Conservation (phyloP, 1,140 invertebrate genomes). For the Nylanderia fulva region DNA sequence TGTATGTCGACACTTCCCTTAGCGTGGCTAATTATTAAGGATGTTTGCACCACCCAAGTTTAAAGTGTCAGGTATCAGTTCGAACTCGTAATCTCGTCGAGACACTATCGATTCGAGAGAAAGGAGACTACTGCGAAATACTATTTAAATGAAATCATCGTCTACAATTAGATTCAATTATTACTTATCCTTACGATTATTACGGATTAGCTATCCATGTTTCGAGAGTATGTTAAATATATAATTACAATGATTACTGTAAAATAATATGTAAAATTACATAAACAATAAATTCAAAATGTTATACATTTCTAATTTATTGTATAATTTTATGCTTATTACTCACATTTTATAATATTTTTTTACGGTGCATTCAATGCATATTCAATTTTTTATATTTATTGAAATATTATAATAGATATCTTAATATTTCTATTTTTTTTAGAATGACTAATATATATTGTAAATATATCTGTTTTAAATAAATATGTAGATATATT, state of each 20-base stretch:
- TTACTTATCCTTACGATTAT: constrained; percentile 32
- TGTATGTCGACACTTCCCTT: constrained; percentile 66
- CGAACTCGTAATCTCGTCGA: neutral
- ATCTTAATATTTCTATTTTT: constrained; percentile 9
- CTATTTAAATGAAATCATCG: constrained; percentile 27
- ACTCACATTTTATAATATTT: no score
- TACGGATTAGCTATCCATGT: neutral
- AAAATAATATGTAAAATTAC: no score
- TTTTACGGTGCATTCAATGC: no score
- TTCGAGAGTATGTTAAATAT: constrained; percentile 23
- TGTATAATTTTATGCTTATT: no score
- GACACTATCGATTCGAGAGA: constrained; percentile 22
- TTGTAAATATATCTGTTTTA: no score
- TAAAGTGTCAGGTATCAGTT: constrained; percentile 41
- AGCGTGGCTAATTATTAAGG: constrained; percentile 68
- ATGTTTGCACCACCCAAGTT: constrained; percentile 65
- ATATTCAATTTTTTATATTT: no score
- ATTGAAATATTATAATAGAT: neutral
- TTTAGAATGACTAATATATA: neutral
- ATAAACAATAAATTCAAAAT: no score
- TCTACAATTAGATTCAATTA: constrained; percentile 35
- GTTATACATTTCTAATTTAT: no score
- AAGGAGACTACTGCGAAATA: constrained; percentile 24
- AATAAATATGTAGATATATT: neutral
- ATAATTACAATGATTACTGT: neutral